Base-by-base conservation (phyloP, 64 coral and sea anemone species). In the Montipora foliosa region DNA sequence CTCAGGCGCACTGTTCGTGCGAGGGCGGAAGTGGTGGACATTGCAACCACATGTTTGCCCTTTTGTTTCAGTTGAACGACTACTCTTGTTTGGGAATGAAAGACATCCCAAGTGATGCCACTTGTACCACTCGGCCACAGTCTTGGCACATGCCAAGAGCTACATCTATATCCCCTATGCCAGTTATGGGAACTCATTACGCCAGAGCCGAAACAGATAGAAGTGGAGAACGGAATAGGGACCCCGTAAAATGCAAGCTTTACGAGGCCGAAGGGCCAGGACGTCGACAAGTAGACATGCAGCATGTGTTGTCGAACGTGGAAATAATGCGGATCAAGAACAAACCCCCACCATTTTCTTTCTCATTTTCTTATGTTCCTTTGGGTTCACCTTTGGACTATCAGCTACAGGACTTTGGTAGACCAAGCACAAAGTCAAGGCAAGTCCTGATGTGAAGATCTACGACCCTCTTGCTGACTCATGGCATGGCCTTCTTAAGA, bases 21-120 rank as follows among this genome's bases (percentile, higher is more conserved):
- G 52, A 80, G 15, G 0, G 13, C 5, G 78, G 78, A 46, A 80
- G 76, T 80, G 59, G 89, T 48, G 75, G 83, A 14, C 91, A 87
- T 85, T 79, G 91, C 64, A 94, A 94, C 87, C 87, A 94, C 85
- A 78, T 90, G 57, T 91, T 93, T 67, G 76, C 92, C 20, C 48
- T 93, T 44, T 47, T 94, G 0, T 29, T 29, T 29, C 29, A 29
- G 29, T 29, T 29, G 29, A 29, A 29, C 29, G 29, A 29, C 29
- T 29, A 29, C 29, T 29, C 29, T 1, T 29, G 29, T 29, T 29
- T 29, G 29, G 29, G 29, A 29, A 29, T 29, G 29, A 29, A 29
- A 29, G 29, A 29, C 29, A 29, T 29, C 29, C 29, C 29, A 29
- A 29, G 29, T 29, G 29, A 29, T 29, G 29, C 29, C 29, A 29